Base-by-base conservation (phyloP, 2,888 invertebrate genomes). In the Dolichomitus sp. region DNA sequence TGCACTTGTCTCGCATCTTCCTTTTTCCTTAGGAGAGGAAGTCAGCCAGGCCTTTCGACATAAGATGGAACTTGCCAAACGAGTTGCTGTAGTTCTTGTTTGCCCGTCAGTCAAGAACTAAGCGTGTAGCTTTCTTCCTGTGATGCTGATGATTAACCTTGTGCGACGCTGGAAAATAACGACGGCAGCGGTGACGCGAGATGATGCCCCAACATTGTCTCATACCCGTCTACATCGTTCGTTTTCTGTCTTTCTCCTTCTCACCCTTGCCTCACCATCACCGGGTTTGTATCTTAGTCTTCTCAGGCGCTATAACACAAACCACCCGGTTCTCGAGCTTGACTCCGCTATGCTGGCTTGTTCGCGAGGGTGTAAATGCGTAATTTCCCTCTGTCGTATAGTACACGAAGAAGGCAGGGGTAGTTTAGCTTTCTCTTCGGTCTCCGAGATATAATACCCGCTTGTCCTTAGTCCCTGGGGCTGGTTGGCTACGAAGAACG, bases 151-250 rank as follows among this genome's bases (percentile, higher is more conserved):
- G 93, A 93, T 93, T 93, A 93, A 93, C 91, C 91, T 89, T 90
- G 90, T 90, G 90, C 89, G 92, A 92, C 92, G 88, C 87, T 89
- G 92, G 91, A 92, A 91, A 92, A 92, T 92, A 90, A 89, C 89
- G 87, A 86, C 72, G 87, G 79, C 84, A 86, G 69, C 83, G 85
- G 86, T 74, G 72, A 80, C 83, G 77, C 65, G 70, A 70, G 66
- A 78, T 73, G 65, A 33, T 33, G 59, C 9, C 68, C 48, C 61
- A 59, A 27, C 40, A 50, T 74, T 52, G 69, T 73, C 61, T 50
- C 65, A n/a, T 73, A 37, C 33, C 61, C 33, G 65, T 42, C 63
- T 33, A 2, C 33, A 37, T 48, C 37, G 61, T 57, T 48, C 48
- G 57, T 57, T 59, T 6, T 70, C 57, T 66, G 48, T 72, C 65